These are phyloP conservation scores for Dendrocopos noguchii DNA, from an alignment of 2,113 vertebrate species.

Conservation along the genomic window DNA sequence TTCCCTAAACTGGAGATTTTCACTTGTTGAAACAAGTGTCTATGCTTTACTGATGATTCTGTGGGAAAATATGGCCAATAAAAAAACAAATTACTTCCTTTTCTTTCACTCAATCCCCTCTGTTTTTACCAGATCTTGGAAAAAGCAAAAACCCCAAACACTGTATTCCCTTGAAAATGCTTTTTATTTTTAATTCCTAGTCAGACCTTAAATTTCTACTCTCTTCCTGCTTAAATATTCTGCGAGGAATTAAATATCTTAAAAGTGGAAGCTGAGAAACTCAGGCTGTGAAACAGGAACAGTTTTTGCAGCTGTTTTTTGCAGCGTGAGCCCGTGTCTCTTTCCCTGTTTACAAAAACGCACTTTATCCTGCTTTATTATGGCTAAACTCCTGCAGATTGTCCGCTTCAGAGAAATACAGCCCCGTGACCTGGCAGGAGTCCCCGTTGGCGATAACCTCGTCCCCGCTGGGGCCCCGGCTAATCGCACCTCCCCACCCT, in stretches of 20 bases:
- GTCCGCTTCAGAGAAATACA: background rate
- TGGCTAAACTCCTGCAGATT: conserved; percentile 23
- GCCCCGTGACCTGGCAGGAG: conserved; percentile 32
- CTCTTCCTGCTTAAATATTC: background rate
- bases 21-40: accelerated
- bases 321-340: background rate
- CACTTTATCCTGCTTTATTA: conserved; percentile 3
- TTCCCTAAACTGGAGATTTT: background rate
- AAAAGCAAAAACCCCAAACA: background rate
- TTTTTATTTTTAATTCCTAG: accelerated
- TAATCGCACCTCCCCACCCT: conserved; percentile 26
- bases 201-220: background rate
- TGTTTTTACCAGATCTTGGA: background rate
- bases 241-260: background rate
- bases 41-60: background rate
- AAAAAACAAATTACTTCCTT: background rate
- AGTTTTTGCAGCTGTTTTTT: background rate
- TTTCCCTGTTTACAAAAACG: background rate
- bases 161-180: background rate
- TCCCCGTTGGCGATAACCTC: background rate
- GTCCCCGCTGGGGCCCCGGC: background rate
- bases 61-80: background rate
- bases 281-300: accelerated
- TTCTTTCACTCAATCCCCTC: accelerated
- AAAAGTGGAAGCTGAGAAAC: background rate